Evolutionary conservation across 2,113 vertebrate genomes (phyloP).

Genomic region (Budorcas taxicolor): DNA sequence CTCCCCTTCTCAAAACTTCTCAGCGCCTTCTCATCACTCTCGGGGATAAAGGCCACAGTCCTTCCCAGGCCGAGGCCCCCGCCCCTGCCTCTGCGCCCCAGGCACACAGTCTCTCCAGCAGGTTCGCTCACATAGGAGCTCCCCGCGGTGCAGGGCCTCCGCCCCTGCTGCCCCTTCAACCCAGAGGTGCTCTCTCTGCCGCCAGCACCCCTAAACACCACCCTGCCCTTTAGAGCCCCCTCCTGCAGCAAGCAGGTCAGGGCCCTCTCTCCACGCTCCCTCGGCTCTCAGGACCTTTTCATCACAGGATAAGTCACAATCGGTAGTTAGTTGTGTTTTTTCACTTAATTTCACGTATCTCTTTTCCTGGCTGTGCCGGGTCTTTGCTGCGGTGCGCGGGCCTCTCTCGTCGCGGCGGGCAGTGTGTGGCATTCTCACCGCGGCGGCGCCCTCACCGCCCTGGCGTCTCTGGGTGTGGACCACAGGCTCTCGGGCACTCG

Average conservation of each 20-base stretch:
- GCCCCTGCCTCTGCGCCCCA: neutral
- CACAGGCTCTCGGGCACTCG: neutral
- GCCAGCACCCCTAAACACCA: neutral
- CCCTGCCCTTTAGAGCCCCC: neutral
- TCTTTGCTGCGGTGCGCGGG: accelerated
- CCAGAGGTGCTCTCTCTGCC: neutral
- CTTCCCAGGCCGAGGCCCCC: neutral
- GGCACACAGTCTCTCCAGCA: neutral
- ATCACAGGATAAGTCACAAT: neutral
- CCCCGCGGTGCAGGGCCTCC: neutral
- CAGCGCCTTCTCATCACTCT: conserved; percentile 32
- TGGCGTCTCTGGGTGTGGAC: accelerated
- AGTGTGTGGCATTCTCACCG: accelerated
- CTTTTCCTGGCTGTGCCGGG: neutral
- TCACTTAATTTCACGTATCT: neutral
- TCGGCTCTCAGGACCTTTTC: neutral
- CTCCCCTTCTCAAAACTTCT: conserved; percentile 57
- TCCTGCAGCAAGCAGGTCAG: neutral
- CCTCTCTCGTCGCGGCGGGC: accelerated
- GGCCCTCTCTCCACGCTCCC: neutral
- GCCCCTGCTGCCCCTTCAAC: neutral
- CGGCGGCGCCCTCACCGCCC: accelerated
- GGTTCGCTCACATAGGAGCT: neutral
- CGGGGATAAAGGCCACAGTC: conserved; percentile 31
- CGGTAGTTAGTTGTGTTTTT: neutral